These are phyloP conservation scores for Lucinisca nassula DNA, from an alignment of 2,888 invertebrate species.

Conservation along the genomic window DNA sequence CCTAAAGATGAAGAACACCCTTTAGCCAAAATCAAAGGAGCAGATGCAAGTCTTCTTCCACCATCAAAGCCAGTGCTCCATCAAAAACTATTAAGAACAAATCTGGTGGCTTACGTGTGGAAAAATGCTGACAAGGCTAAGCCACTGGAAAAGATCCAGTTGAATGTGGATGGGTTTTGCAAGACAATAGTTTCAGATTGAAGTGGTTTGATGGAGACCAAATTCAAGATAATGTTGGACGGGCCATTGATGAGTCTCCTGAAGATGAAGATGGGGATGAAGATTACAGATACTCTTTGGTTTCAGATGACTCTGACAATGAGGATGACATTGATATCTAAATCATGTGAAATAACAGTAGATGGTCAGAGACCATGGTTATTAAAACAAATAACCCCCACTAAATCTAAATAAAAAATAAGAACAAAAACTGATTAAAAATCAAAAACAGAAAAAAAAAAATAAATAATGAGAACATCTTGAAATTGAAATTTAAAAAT, in stretches of 20 bases:
- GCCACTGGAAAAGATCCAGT: neutral
- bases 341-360: too few species aligned
- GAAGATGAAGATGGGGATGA: neutral
- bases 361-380: too few species aligned
- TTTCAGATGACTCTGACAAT: neutral
- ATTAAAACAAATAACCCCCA: too few species aligned
- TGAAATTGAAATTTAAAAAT: too few species aligned
- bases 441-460: too few species aligned
- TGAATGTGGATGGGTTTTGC: constrained; percentile 6
- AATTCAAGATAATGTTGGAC: neutral
- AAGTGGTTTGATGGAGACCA: constrained; percentile 23
- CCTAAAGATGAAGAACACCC: neutral
- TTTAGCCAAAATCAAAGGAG: constrained; percentile 11
- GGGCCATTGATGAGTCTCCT: neutral
- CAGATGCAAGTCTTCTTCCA: constrained; percentile 9
- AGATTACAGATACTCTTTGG: neutral
- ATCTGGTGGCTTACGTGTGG: constrained; percentile 21
- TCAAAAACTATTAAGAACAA: neutral
- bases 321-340: too few species aligned
- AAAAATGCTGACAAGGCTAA: neutral
- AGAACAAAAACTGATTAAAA: too few species aligned
- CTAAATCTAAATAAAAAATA: too few species aligned
- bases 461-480: too few species aligned
- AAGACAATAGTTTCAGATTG: neutral
- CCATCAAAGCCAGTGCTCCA: constrained; percentile 1